Evolutionary conservation across 2,113 vertebrate genomes (phyloP).

Genomic region (Chaetops frenatus): DNA sequence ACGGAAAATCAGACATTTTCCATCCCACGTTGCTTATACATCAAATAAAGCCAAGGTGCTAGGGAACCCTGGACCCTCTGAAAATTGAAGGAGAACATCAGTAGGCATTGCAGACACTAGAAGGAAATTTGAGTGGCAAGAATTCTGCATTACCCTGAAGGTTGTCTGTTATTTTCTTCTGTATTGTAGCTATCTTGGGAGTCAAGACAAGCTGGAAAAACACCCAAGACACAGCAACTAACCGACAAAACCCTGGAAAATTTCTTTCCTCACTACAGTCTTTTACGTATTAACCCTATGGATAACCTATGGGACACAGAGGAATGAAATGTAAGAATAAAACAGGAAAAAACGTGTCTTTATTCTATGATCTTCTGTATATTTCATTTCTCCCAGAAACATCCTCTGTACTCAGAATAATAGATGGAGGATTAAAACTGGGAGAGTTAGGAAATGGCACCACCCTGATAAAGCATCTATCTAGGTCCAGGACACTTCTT

Average conservation of each 20-base stretch:
- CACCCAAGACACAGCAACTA: not conserved
- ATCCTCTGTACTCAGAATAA: not conserved
- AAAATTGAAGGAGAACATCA: not conserved
- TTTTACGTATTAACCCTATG: not conserved
- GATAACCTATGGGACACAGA: not conserved
- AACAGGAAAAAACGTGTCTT: not conserved
- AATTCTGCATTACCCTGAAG: not conserved
- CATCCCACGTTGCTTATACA: not conserved
- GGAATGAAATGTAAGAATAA: not conserved
- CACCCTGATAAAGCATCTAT: not conserved
- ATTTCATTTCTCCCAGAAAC: not conserved
- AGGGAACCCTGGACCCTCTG: not conserved
- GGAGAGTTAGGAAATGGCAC: not conserved
- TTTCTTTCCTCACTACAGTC: not conserved
- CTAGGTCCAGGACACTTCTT: not conserved
- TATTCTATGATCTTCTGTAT: not conserved
- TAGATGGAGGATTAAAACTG: not conserved
- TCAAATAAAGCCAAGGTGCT: not conserved
- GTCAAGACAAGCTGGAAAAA: not conserved
- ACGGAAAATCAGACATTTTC: not conserved
- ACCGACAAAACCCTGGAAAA: not conserved
- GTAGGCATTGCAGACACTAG: not conserved
- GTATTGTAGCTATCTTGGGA: not conserved
- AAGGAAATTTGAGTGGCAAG: not conserved
- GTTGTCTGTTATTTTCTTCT: not conserved